phyloP scores from a whole-genome alignment of 2,113 vertebrate species.

The Amphiprion percula region DNA sequence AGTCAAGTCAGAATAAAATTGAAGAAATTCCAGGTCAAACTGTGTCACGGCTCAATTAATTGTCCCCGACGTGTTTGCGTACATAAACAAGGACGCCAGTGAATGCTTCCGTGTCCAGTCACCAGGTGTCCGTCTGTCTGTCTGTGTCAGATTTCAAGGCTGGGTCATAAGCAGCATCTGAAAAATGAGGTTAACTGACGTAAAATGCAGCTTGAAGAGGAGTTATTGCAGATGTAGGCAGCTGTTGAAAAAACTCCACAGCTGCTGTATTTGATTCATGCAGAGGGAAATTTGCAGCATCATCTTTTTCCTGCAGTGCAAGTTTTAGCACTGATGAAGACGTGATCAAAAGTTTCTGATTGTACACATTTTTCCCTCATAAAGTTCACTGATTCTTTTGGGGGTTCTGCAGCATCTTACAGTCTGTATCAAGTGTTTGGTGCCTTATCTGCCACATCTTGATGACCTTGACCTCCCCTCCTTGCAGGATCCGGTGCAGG shows the following conservation, averaged over 20 bases:
- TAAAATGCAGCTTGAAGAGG: neutral
- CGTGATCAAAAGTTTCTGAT: no score
- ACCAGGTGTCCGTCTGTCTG: constrained; percentile 25
- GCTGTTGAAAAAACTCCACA: no score
- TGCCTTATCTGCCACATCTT: neutral
- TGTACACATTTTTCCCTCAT: no score
- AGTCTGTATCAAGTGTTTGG: neutral
- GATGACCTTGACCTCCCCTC: constrained; percentile 18
- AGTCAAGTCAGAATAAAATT: neutral
- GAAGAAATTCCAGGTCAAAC: neutral
- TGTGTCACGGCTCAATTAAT: neutral
- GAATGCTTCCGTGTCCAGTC: constrained; percentile 3
- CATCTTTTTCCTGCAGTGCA: no score
- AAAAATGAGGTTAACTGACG: constrained; percentile 16
- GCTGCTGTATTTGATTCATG: no score
- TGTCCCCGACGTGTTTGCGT: neutral
- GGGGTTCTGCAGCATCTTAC: neutral
- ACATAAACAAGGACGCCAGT: neutral
- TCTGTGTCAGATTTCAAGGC: constrained; percentile 17
- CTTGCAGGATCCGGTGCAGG: constrained; percentile 88
- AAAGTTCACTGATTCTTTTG: neutral
- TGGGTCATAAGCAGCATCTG: constrained; percentile 22
- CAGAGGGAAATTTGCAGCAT: neutral
- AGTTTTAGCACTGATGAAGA: no score
- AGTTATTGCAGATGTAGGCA: no score